These are phyloP conservation scores for Zaprionus bogoriensis DNA, from an alignment of 2,888 invertebrate genomes.

Conservation along the genomic window DNA sequence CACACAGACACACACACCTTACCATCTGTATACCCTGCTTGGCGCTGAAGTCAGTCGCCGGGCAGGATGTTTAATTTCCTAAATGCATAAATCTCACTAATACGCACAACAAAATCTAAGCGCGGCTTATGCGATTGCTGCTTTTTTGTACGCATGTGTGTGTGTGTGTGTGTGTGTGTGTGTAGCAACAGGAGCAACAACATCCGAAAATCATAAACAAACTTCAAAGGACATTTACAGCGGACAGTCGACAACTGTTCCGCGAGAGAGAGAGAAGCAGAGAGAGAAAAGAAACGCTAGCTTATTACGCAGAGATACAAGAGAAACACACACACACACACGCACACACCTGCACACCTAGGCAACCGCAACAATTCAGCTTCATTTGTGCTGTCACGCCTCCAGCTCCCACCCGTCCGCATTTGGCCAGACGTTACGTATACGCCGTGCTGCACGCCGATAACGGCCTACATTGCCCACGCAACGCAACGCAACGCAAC, in stretches of 20 bases:
- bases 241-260: conserved; percentile 46
- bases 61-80: conserved; percentile 82
- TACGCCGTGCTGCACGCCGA: conserved; percentile 46
- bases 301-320: conserved; percentile 64
- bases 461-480: conserved; percentile 37
- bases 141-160: conserved; percentile 18
- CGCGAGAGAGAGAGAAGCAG: conserved; percentile 8
- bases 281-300: conserved; percentile 39
- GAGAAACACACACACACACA: conserved; percentile 1
- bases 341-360: conserved; percentile 19
- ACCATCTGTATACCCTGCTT: background rate
- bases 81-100: conserved; percentile 80
- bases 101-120: conserved; percentile 72
- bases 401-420: conserved; percentile 3
- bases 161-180: background rate
- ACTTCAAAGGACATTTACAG: conserved; percentile 74
- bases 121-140: conserved; percentile 57
- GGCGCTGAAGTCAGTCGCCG: conserved; percentile 16
- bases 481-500: conserved; percentile 53
- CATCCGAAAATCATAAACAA: conserved; percentile 81
- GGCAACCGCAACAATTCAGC: conserved; percentile 69
- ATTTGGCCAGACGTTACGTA: conserved; percentile 43
- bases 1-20: conserved; percentile 22
- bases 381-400: conserved; percentile 63
- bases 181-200: conserved; percentile 31